Percentiles rank a stretch among this genome's conserved stretches.
These are phyloP conservation scores for Myodes glareolus DNA, from an alignment of 2,113 vertebrate species.

Conservation along the genomic window DNA sequence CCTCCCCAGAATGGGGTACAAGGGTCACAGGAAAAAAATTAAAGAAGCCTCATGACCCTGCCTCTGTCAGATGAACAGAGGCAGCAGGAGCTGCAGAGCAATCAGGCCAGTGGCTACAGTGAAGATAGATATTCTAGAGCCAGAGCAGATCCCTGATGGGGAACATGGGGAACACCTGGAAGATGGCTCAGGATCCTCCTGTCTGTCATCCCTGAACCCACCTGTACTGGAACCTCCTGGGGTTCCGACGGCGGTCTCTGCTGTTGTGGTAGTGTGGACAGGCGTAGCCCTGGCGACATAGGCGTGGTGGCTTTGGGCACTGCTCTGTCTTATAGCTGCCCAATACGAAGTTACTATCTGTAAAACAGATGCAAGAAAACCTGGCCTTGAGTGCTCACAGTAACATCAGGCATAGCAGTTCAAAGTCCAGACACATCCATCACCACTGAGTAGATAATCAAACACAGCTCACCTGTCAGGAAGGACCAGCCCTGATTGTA, in stretches of 20 bases:
- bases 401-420: neutral
- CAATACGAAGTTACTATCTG: slow-evolving; percentile 95
- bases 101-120: too few species aligned
- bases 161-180: neutral
- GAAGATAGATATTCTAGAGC: too few species aligned
- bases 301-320: slow-evolving; percentile 94
- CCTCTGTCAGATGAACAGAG: neutral
- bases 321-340: slow-evolving; percentile 96
- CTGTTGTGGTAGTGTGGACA: slow-evolving; percentile 96
- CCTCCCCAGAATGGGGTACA: neutral
- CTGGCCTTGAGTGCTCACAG: fast-evolving
- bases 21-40: neutral
- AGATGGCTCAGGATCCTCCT: neutral
- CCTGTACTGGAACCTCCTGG: slow-evolving; percentile 94
- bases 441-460: fast-evolving
- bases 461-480: neutral
- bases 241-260: slow-evolving; percentile 93
- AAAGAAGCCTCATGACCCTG: neutral
- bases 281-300: slow-evolving; percentile 96
- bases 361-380: neutral
- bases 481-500: fast-evolving
- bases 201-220: slow-evolving; percentile 67
- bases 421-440: fast-evolving
- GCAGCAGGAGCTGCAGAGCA: neutral
- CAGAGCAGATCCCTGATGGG: neutral